Evolutionary conservation across 2,888 invertebrate species (phyloP).

Genomic region (Petrolisthes manimaculis): DNA sequence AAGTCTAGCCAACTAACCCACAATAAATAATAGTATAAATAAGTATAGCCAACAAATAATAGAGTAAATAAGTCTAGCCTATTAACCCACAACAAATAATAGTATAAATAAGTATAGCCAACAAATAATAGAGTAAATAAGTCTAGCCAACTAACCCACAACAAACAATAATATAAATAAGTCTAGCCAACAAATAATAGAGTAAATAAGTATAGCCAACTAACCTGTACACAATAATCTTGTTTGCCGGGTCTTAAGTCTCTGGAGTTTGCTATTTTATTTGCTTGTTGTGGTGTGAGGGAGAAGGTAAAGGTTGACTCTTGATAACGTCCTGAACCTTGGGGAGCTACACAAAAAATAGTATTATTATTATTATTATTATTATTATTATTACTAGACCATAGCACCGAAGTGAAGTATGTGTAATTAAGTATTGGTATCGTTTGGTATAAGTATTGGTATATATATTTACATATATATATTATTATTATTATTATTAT

Average conservation of each 20-base stretch:
- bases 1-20: background rate
- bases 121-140: too few species aligned
- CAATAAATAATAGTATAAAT: background rate
- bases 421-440: too few species aligned
- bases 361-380: background rate
- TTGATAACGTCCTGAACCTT: conserved; percentile 77
- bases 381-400: background rate
- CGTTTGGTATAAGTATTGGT: too few species aligned
- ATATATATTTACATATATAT: background rate
- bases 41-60: background rate
- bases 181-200: background rate
- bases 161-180: background rate
- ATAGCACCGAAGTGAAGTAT: too few species aligned
- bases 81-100: background rate
- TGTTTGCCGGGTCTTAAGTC: conserved; percentile 76
- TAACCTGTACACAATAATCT: conserved; percentile 80
- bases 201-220: background rate
- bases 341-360: conserved; percentile 73
- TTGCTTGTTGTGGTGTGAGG: conserved; percentile 91
- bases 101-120: background rate
- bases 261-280: conserved; percentile 87
- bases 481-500: too few species aligned
- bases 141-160: background rate
- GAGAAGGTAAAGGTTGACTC: conserved; percentile 90
- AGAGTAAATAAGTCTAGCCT: background rate